A percentile compares a stretch with the other conserved stretches of the same genome.
phyloP scores from a whole-genome alignment of 2,797 vertebrate genomes.

The Pseudocheirus occidentalis region DNA sequence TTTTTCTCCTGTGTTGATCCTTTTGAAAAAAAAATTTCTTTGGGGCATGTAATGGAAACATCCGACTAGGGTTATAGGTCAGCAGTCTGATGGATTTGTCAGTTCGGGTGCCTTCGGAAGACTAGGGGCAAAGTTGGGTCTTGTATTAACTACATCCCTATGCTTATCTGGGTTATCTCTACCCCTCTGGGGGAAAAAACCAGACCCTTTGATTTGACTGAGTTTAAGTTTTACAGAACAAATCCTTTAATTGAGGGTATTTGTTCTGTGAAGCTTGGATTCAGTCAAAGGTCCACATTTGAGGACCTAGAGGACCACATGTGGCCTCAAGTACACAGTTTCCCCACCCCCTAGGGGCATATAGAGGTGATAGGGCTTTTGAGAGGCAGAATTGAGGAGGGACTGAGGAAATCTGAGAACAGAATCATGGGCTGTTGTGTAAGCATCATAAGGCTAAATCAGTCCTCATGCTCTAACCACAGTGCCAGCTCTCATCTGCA shows the following conservation, averaged over 20 bases:
- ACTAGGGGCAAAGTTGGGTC: not conserved
- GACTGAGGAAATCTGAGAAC: too few species aligned
- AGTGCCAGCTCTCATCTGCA: not conserved
- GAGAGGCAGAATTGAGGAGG: not conserved
- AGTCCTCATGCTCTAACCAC: not conserved
- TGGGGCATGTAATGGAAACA: not conserved
- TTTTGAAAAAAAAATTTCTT: not conserved
- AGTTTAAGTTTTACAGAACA: too few species aligned
- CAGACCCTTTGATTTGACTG: not conserved
- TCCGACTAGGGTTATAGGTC: not conserved
- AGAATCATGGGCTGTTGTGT: not conserved
- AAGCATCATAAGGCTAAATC: not conserved
- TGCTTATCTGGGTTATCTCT: not conserved
- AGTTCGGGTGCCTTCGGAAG: not conserved
- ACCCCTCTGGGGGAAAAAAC: not conserved
- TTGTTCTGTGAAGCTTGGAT: too few species aligned
- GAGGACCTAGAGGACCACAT: too few species aligned
- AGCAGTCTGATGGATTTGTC: not conserved
- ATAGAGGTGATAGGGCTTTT: not conserved
- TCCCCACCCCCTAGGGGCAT: not conserved
- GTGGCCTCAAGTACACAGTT: too few species aligned
- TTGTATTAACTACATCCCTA: not conserved
- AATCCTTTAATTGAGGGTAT: too few species aligned
- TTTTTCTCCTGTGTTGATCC: not conserved
- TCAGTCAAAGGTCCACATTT: too few species aligned